phyloP scores from a whole-genome alignment of 2,113 vertebrate species.

The Neoarius graeffei region DNA sequence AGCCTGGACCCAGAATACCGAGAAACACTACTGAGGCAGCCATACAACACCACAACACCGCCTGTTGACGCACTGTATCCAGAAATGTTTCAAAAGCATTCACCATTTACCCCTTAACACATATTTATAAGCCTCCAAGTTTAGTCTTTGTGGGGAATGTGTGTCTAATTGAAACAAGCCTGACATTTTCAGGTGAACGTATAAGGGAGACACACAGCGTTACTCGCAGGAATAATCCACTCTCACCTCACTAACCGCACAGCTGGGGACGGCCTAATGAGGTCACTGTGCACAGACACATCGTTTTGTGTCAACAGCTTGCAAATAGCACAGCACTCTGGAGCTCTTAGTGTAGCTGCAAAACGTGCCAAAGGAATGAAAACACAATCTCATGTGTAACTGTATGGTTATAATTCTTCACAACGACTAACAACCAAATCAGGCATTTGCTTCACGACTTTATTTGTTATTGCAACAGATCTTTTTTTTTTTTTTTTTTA shows the following conservation, averaged over 20 bases:
- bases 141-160: conserved; percentile 36
- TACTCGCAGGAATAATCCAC: conserved; percentile 44
- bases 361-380: conserved; percentile 13
- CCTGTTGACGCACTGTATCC: conserved; percentile 26
- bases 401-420: conserved; percentile 30
- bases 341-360: not conserved
- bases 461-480: not conserved
- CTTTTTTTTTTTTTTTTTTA: not conserved
- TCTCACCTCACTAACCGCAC: conserved; percentile 48
- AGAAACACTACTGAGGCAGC: conserved; percentile 29
- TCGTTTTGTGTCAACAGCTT: conserved; percentile 46
- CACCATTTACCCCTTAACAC: conserved; percentile 34
- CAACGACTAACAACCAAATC: not conserved
- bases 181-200: conserved; percentile 35
- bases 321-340: conserved; percentile 15
- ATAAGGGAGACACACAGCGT: conserved; percentile 32
- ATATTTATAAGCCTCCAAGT: conserved; percentile 32
- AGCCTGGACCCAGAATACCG: conserved; percentile 38
- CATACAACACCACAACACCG: conserved; percentile 24
- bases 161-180: conserved; percentile 36
- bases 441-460: conserved; percentile 2
- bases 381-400: not conserved
- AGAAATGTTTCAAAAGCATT: conserved; percentile 40
- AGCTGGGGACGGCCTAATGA: conserved; percentile 50
- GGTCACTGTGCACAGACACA: conserved; percentile 43